Evolutionary conservation across 2,888 invertebrate genomes (phyloP).

Genomic region (Zootermopsis nevadensis): DNA sequence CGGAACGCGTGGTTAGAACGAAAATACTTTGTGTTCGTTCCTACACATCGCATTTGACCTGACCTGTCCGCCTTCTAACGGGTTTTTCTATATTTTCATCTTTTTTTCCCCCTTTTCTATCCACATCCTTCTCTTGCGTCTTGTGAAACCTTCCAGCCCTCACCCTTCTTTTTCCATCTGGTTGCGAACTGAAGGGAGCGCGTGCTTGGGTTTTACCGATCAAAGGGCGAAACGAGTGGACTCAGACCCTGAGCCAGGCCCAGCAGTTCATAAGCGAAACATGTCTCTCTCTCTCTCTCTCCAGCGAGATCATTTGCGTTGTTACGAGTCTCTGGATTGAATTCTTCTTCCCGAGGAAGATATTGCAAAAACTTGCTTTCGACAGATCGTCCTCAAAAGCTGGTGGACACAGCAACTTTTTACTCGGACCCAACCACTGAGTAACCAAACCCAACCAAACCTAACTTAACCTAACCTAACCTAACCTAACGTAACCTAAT

Average conservation of each 20-base stretch:
- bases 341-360: too few relatives aligned
- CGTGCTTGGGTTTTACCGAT: conserved; percentile 43
- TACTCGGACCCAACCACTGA: too few relatives aligned
- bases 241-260: too few relatives aligned
- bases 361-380: too few relatives aligned
- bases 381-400: too few relatives aligned
- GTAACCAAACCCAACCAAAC: too few relatives aligned
- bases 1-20: background rate
- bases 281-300: background rate
- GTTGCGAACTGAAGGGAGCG: conserved; percentile 46
- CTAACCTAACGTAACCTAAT: too few relatives aligned
- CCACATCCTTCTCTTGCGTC: conserved; percentile 9
- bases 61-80: conserved; percentile 46
- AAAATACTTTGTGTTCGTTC: conserved; percentile 43
- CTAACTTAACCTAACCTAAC: too few relatives aligned
- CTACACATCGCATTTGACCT: conserved; percentile 27
- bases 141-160: conserved; percentile 24
- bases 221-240: conserved; percentile 27
- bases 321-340: too few relatives aligned
- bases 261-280: background rate
- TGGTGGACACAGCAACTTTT: too few relatives aligned
- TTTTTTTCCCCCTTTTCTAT: conserved; percentile 37
- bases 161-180: conserved; percentile 36
- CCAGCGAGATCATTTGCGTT: background rate
- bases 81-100: conserved; percentile 47